Evolutionary conservation across 2,113 vertebrate genomes (phyloP).

Genomic region (Catharus minimus): DNA sequence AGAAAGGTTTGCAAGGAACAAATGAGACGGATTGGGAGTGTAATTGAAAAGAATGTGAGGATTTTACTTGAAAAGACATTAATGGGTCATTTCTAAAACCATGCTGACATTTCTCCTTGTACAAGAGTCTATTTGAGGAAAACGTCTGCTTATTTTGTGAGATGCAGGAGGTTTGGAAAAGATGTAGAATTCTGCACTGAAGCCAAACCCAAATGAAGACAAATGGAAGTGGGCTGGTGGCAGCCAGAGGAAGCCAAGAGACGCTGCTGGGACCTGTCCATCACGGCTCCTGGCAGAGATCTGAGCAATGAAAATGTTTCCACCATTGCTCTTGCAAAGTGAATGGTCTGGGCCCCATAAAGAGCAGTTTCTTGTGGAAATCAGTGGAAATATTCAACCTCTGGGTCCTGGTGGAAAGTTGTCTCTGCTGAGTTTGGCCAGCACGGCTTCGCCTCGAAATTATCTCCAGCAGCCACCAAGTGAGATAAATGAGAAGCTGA

Average conservation of each 20-base stretch:
- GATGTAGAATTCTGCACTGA: background rate
- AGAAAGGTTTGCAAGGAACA: background rate
- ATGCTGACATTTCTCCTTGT: slow-evolving; percentile 17
- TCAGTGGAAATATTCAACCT: slow-evolving; percentile 20
- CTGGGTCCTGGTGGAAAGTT: slow-evolving; percentile 6
- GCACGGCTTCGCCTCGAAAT: background rate
- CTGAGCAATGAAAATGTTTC: slow-evolving; percentile 5
- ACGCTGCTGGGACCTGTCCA: background rate
- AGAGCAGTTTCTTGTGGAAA: slow-evolving; percentile 34
- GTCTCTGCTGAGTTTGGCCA: background rate
- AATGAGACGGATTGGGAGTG: background rate
- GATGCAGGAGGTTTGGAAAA: slow-evolving; percentile 35
- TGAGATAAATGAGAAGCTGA: slow-evolving; percentile 5
- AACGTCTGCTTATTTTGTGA: slow-evolving; percentile 3
- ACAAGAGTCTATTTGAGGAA: slow-evolving; percentile 13
- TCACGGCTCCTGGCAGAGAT: slow-evolving; percentile 25
- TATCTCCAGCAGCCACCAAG: background rate
- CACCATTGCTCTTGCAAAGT: background rate
- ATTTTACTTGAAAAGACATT: slow-evolving; percentile 47
- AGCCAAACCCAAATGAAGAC: slow-evolving; percentile 53
- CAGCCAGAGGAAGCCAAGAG: slow-evolving; percentile 14
- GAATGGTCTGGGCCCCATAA: slow-evolving; percentile 7
- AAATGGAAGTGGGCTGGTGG: slow-evolving; percentile 16
- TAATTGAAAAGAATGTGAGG: slow-evolving; percentile 29
- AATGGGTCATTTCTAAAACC: slow-evolving; percentile 31